Base-by-base conservation (phyloP, 2,113 vertebrate species). In the Mastomys coucha region DNA sequence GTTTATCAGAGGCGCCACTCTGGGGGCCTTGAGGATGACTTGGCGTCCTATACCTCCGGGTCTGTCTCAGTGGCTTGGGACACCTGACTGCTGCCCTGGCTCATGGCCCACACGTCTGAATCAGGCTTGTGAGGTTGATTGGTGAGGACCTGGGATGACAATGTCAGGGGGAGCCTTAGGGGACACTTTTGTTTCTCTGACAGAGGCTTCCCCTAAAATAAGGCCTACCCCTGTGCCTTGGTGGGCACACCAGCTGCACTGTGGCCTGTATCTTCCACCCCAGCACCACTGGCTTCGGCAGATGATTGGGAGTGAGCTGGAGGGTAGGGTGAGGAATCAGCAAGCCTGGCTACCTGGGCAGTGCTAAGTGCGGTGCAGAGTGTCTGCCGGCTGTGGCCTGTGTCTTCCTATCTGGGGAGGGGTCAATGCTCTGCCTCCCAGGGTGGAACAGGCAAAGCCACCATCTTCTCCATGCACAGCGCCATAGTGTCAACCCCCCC, bases 1-100 rank as follows among this genome's bases (percentile, higher is more conserved):
- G 91, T 0, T 97, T 97, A 96, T 76, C 13, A 0, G 89, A 92
- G 97, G 97, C 89, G 95, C 96, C 98, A 49, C 73, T 91, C 91
- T 2, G 28, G 97, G 78, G 87, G 31, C 58, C 6, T 39, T 39
- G 69, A 36, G 42, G 28, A 77, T 17, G 69, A 26, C 9, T 96
- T 97, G 97, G 92, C 49, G 0, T 45, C n/a, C 19, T 12, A 26
- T 33, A 89, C 91, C 86, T 97, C 97, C 70, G 86, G 88, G 90
- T 88, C 88, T 77, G 92, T 75, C 67, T 88, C 49, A 84, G 77
- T 92, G 26, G 2, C 51, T 3, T 28, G 60, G 8, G 88, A 86
- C 22, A 76, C 63, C 65, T 24, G 58, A 70, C 70, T 76, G 56
- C 80, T 45, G 31, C 76, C 63, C 63, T 97, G 95, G 97, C 97